A percentile compares a stretch with the other conserved stretches of the same genome.
These are phyloP conservation scores for Pantelozetes paolii DNA, from an alignment of 2,888 invertebrate genomes.

Conservation along the genomic window DNA sequence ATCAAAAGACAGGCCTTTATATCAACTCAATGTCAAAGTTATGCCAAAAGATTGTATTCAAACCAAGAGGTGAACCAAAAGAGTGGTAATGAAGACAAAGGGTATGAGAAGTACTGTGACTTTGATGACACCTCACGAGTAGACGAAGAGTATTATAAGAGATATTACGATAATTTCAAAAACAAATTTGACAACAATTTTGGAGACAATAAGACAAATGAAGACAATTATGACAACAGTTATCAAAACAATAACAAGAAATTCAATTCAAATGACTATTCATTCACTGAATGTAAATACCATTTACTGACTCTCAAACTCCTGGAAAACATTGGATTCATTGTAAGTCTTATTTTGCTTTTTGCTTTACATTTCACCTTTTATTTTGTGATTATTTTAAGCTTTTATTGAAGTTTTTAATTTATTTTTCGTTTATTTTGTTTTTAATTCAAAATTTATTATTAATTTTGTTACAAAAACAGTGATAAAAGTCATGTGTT, in stretches of 20 bases:
- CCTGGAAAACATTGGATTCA: constrained; percentile 1
- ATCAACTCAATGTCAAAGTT: neutral
- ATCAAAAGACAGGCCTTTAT: constrained; percentile 5
- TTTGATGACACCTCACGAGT: neutral
- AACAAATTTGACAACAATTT: constrained; percentile 8
- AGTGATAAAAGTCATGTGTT: too few relatives aligned
- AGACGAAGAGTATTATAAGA: neutral
- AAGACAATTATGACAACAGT: neutral
- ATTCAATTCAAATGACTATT: neutral
- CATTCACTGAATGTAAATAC: constrained; percentile 29
- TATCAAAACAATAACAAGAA: neutral
- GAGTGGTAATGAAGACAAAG: neutral
- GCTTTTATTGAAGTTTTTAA: too few relatives aligned
- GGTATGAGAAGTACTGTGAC: neutral
- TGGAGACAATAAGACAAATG: neutral
- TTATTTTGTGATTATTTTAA: neutral
- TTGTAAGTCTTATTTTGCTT: neutral
- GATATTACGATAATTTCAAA: constrained; percentile 21
- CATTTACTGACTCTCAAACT: constrained; percentile 11
- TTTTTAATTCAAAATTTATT: too few relatives aligned
- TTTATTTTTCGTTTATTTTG: too few relatives aligned
- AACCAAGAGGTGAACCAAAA: neutral
- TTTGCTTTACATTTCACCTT: neutral
- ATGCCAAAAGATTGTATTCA: constrained; percentile 8
- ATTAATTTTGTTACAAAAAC: too few relatives aligned